Percentiles rank a stretch among this genome's conserved stretches.
These are phyloP conservation scores for Enoplosus armatus DNA, from an alignment of 2,797 vertebrate species.

Conservation along the genomic window DNA sequence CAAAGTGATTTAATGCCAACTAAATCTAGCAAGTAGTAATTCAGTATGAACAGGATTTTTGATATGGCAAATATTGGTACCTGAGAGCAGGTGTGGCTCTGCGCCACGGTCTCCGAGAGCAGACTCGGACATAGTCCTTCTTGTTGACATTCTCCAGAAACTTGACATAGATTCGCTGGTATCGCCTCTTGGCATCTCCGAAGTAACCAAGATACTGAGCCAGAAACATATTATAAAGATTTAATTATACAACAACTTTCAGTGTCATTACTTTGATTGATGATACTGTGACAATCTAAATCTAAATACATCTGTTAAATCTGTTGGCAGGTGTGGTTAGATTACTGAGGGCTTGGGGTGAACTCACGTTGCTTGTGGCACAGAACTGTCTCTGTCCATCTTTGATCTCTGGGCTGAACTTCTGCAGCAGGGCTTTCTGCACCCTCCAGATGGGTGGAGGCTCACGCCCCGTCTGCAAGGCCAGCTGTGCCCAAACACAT, in stretches of 20 bases:
- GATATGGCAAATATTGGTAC: conserved; percentile 68
- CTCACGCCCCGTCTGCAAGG: conserved; percentile 92
- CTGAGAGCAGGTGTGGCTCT: conserved; percentile 89
- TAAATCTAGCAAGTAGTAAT: not conserved
- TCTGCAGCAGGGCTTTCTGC: conserved; percentile 95
- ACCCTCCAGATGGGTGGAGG: conserved; percentile 96
- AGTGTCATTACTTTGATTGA: not conserved
- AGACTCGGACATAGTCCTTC: conserved; percentile 94
- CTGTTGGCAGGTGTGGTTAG: conserved; percentile 40
- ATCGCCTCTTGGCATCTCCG: conserved; percentile 93
- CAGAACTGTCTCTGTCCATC: conserved; percentile 96
- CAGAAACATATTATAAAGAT: conserved; percentile 12
- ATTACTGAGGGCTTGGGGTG: not conserved
- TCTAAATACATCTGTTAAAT: too few relatives aligned
- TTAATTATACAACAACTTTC: not conserved
- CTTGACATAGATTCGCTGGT: conserved; percentile 95
- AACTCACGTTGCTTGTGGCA: conserved; percentile 95
- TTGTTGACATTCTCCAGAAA: conserved; percentile 96
- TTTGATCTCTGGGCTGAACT: conserved; percentile 97
- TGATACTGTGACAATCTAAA: not conserved
- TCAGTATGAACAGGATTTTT: not conserved
- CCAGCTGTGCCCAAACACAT: conserved; percentile 82
- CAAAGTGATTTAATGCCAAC: not conserved
- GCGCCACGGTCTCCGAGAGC: conserved; percentile 93
- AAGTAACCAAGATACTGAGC: conserved; percentile 93